Evolutionary conservation across 2,797 vertebrate species (phyloP), one percentile per base, ranked within the genome.

Genomic region (Rhinella marina): DNA sequence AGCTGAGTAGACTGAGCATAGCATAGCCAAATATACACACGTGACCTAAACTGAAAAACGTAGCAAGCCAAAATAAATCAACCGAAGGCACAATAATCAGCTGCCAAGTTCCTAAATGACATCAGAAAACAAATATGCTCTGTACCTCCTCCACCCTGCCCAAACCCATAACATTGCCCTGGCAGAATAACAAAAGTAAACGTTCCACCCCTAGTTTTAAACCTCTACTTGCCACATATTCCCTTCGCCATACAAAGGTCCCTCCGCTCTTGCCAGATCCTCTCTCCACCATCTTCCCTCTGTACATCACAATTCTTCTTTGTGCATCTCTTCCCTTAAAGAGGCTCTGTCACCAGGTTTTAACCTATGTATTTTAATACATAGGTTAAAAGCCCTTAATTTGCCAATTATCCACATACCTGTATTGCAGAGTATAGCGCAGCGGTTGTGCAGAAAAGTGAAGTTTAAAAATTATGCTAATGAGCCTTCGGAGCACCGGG

Each of bases 61-160:
- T 7, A 50, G 72, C 41, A 25, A n/a, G 73, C 73, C 73, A 76
- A 76, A 76, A 54, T 54, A 52, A 76, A 76, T 76, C 72, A 50
- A 41, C 72, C 50, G 72, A 50, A 75, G 41, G 41, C 72, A 1
- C 21, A 21, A 48, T 13, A 75, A 50, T 75, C 1, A 8, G 11
- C 73, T 54, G 73, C 73, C 73, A 76, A 76, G 50, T n/a, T 76
- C 73, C 48, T 76, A 25, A 76, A 76, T 21, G 73, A 23, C 48
- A 76, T 76, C 1, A 54, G 73, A 76, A 54, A 76, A 50, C 72
- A 50, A 73, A 54, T 48, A 54, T 0, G 5, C 41, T n/a, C 41
- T 76, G 73, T 25, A n/a, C 48, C 3, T 76, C 73, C 48, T 25
- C 48, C 73, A 6, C 11, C 5, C 21, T 7, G 3, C 48, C 23